Evolutionary conservation across 2,113 vertebrate genomes (phyloP).

Genomic region (Hydrochoerus hydrochaeris): DNA sequence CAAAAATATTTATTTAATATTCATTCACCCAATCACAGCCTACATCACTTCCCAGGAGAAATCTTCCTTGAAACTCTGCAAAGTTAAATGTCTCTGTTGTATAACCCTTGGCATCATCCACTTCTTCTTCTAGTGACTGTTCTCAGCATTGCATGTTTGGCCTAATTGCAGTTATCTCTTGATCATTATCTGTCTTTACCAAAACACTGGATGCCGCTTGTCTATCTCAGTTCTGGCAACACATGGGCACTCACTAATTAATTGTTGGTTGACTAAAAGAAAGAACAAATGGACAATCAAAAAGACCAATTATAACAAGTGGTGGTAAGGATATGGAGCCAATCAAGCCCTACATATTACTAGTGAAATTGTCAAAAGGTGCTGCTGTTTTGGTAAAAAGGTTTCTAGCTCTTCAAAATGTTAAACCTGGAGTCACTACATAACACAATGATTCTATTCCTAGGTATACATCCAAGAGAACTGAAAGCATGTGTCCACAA

Average conservation of each 20-base stretch:
- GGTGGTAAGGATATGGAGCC: not conserved
- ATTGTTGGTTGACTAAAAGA: not conserved
- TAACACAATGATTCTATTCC: not conserved
- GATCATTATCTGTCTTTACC: not conserved
- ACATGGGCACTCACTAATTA: not conserved
- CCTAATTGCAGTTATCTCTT: not conserved
- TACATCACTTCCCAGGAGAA: not conserved
- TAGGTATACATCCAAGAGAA: not conserved
- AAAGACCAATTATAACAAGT: not conserved
- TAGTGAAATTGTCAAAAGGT: not conserved
- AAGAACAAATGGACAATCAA: not conserved
- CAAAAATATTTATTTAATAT: not conserved
- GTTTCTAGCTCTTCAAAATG: not conserved
- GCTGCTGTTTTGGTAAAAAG: not conserved
- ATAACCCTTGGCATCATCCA: not conserved
- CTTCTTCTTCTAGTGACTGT: not conserved
- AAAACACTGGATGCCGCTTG: not conserved
- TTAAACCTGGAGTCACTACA: not conserved
- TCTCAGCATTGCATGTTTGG: not conserved
- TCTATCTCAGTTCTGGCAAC: no score
- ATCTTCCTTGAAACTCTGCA: no score
- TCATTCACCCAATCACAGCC: not conserved
- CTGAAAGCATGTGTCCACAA: not conserved
- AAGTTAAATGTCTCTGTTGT: not conserved
- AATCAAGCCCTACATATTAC: accelerated